Base-by-base conservation (phyloP, 2,888 invertebrate genomes). In the Peribatodes rhomboidaria region DNA sequence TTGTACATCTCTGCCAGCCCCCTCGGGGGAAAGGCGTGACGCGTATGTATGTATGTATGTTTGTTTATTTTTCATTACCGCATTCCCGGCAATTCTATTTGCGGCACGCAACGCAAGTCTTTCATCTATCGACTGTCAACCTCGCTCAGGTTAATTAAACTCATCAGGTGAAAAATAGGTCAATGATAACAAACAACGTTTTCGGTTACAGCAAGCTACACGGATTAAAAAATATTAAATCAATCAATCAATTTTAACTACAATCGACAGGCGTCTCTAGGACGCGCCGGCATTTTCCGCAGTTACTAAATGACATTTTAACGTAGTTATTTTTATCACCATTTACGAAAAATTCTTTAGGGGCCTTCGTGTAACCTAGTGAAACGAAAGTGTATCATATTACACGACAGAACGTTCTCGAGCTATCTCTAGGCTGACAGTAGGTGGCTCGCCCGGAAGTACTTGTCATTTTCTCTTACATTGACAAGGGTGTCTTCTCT, bases 401-500 rank as follows among this genome's bases (percentile, higher is more conserved):
- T 62, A 64, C 59, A 52, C 27, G 55, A 55, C 49, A 46, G 16
- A 63, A 47, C 18, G 22, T 49, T 59, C 56, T 50, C 66, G 44
- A 50, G 58, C 53, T 59, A 73, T 73, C 64, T 69, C 63, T 52
- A 46, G 69, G 46, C 35, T 64, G 67, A 71, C 67, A 78, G 71
- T 72, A 76, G 76, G 54, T 67, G 61, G 67, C 71, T 41, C 46
- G 18, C 13, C 50, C 73, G 83, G 82, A 83, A 83, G 72, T 70
- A 71, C 76, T 76, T 76, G 82, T 79, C 81, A 78, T 72, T 71
- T 76, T 79, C 74, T 77, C 76, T 78, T 64, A 68, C 72, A 68
- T 72, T 82, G 81, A 84, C 79, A 80, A 81, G 82, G 81, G 82
- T 81, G 69, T 56, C 65, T 67, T 71, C 22, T 49, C 72, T 74